These are phyloP conservation scores for Pemphredon lugubris DNA, from an alignment of 2,888 invertebrate genomes.

Conservation along the genomic window DNA sequence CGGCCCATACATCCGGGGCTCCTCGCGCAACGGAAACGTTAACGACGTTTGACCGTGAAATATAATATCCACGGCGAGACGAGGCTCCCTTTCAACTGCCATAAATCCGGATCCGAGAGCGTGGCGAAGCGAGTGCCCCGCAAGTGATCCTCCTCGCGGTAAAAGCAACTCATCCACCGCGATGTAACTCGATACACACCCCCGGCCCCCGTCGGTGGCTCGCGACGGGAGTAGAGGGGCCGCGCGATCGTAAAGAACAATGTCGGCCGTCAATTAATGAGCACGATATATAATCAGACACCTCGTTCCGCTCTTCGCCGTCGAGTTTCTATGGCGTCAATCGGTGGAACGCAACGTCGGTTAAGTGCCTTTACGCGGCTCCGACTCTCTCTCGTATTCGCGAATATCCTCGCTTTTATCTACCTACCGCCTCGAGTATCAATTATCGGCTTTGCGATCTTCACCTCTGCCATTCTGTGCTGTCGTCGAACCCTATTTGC, in stretches of 20 bases:
- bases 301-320: neutral
- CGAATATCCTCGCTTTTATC: neutral
- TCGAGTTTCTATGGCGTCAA: neutral
- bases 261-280: conserved; percentile 41
- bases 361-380: neutral
- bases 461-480: no score
- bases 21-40: no score
- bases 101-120: conserved; percentile 35
- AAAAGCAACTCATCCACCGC: conserved; percentile 12
- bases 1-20: no score
- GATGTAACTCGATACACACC: conserved; percentile 41
- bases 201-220: no score
- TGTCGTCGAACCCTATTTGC: no score
- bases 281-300: conserved; percentile 30
- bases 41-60: conserved; percentile 47
- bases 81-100: conserved; percentile 20
- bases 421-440: neutral
- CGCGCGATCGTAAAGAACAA: conserved; percentile 46
- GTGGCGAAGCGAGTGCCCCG: conserved; percentile 6
- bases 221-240: no score
- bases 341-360: neutral
- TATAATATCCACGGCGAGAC: conserved; percentile 28
- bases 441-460: neutral
- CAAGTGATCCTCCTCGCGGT: conserved; percentile 17
- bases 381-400: neutral